Conservation (phyloP, 2,888 invertebrate genomes). For the Tubulanus polymorphus region DNA sequence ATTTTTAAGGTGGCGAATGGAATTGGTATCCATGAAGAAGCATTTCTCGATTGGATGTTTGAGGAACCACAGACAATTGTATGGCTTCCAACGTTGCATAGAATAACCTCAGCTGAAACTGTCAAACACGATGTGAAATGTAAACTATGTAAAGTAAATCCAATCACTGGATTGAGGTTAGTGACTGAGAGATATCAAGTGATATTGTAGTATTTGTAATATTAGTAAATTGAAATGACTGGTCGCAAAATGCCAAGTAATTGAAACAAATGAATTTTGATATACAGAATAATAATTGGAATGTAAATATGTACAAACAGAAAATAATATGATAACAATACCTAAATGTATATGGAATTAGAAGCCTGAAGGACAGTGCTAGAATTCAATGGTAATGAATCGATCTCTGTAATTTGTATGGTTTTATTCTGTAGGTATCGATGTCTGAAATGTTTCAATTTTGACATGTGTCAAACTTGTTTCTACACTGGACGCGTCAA, state of each 20-base stretch:
- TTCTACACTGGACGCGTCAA: constrained; percentile 63
- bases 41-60: constrained; percentile 69
- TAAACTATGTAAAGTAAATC: constrained; percentile 60
- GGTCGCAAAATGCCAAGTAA: too few species aligned
- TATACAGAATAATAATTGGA: background rate
- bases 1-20: too few species aligned
- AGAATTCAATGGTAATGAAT: too few species aligned
- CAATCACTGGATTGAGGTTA: constrained; percentile 58
- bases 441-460: constrained; percentile 64
- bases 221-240: too few species aligned
- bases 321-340: background rate
- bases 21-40: constrained; percentile 65
- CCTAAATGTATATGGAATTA: too few species aligned
- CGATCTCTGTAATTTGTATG: too few species aligned
- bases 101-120: constrained; percentile 62
- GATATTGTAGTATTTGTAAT: too few species aligned
- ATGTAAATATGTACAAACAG: background rate
- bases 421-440: constrained; percentile 61
- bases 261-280: background rate
- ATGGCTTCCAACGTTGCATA: constrained; percentile 66
- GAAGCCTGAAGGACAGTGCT: too few species aligned
- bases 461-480: constrained; percentile 67
- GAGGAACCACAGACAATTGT: constrained; percentile 62
- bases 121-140: constrained; percentile 62
- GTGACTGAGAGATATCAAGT: background rate